These are phyloP conservation scores for Lithophane leautieri DNA, from an alignment of 2,888 invertebrate species.

Conservation along the genomic window DNA sequence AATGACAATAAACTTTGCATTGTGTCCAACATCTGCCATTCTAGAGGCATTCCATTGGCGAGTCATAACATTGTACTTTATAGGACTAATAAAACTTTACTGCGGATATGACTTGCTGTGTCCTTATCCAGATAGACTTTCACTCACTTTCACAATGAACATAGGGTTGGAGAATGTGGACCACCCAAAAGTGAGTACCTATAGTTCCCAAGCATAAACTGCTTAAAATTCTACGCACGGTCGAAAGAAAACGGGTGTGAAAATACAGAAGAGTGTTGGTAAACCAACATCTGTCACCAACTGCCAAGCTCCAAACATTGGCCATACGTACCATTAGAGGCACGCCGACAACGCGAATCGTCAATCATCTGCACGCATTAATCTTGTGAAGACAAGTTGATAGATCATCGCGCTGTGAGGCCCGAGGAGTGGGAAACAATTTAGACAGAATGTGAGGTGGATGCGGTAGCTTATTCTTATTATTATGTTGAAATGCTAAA, in stretches of 20 bases:
- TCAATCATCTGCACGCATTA: slow-evolving; percentile 90
- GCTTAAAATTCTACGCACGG: slow-evolving; percentile 29
- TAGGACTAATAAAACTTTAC: slow-evolving; percentile 50
- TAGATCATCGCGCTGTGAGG: slow-evolving; percentile 87
- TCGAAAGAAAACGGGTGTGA: slow-evolving; percentile 50
- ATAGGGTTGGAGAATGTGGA: slow-evolving; percentile 17
- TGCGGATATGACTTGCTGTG: slow-evolving; percentile 37
- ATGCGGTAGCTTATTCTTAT: slow-evolving; percentile 67
- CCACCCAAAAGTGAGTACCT: slow-evolving; percentile 25
- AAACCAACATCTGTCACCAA: slow-evolving; percentile 60
- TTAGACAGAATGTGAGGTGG: slow-evolving; percentile 60
- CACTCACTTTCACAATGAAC: slow-evolving; percentile 48
- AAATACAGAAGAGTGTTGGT: slow-evolving; percentile 53
- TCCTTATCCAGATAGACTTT: slow-evolving; percentile 39
- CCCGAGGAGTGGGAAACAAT: slow-evolving; percentile 61
- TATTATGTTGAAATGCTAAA: not conserved
- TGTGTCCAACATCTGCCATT: slow-evolving; percentile 35
- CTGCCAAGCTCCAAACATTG: slow-evolving; percentile 70
- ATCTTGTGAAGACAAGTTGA: slow-evolving; percentile 90
- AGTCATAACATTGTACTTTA: slow-evolving; percentile 39
- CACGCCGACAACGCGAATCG: slow-evolving; percentile 86
- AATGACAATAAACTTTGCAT: slow-evolving; percentile 14
- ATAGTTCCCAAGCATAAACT: slow-evolving; percentile 4
- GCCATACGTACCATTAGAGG: slow-evolving; percentile 84
- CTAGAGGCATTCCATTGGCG: slow-evolving; percentile 24